Base-by-base conservation (phyloP, 1,140 invertebrate species). In the Heliconius hewitsoni region DNA sequence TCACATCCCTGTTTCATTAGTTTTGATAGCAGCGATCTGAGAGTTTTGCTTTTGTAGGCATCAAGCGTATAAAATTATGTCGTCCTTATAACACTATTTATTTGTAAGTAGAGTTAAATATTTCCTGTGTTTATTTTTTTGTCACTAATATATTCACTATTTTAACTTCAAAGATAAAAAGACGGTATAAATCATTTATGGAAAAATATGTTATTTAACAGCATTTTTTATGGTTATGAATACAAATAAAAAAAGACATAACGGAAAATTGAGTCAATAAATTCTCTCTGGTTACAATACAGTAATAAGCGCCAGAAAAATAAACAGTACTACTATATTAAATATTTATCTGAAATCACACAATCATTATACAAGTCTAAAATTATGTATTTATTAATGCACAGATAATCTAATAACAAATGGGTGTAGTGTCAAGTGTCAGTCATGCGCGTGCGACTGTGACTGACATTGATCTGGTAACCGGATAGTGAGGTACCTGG, bases 391-490 rank as follows among this genome's bases (percentile, higher is more conserved):
- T 71, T 42, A 39, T 39, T 52, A 73, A 79, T 79, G 57, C 78
- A 52, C 66, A 76, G 74, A 76, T 76, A 71, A 66, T 76, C 73
- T 74, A 71, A 75, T 57, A 75, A 79, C 57, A 79, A 76, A 76
- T 70, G 66, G 74, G 50, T 42, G 77, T 52, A 50, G 81, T 82
- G 74, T 82, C 74, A 82, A 80, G 70, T 85, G 84, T 84, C 86
- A 55, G 76, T 82, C 86, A 79, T 86, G 86, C 86, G 82, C 83
- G 73, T 55, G 74, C 79, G 81, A 84, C 76, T 86, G 83, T 85
- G 84, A 85, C 83, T 79, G 85, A 86, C 76, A 87, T 85, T 81
- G 85, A 86, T 86, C 80, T 79, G 71, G 86, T 80, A 83, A 87
- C 57, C 50, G 46, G 80, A 87, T 86, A 78, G 76, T 75, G 76